These are phyloP conservation scores for Ophioninae sp. DNA, from an alignment of 2,888 invertebrate species.

Conservation along the genomic window DNA sequence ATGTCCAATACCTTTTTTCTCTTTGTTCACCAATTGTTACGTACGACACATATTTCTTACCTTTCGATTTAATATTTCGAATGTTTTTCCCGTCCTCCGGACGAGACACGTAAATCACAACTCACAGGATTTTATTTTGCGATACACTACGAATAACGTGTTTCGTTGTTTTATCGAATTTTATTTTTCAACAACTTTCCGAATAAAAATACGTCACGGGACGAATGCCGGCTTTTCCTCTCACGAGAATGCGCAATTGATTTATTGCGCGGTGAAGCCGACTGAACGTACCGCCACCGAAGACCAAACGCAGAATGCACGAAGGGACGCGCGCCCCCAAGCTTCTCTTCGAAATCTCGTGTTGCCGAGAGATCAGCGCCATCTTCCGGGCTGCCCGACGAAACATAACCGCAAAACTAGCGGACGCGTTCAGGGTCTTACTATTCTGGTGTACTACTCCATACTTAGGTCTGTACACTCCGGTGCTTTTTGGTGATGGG, in stretches of 20 bases:
- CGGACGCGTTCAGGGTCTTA: background rate
- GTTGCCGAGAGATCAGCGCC: background rate
- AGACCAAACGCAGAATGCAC: background rate
- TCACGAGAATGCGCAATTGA: constrained; percentile 27
- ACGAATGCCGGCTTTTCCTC: constrained; percentile 16
- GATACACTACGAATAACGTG: background rate
- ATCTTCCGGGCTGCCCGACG: background rate
- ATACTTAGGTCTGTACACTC: too few species aligned
- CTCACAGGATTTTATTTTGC: constrained; percentile 17
- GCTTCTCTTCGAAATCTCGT: background rate
- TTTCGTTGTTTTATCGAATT: background rate
- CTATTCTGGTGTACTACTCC: too few species aligned
- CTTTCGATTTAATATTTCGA: constrained; percentile 24
- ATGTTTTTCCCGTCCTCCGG: constrained; percentile 31
- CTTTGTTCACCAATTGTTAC: background rate
- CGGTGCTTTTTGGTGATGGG: too few species aligned
- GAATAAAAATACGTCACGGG: background rate
- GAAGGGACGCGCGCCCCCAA: background rate
- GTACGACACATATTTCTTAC: constrained; percentile 7
- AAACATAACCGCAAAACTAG: background rate
- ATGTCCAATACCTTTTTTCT: too few species aligned
- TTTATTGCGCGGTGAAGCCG: background rate
- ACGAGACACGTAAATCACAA: constrained; percentile 31
- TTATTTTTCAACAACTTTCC: background rate
- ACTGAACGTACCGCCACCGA: constrained; percentile 24